Evolutionary conservation across 2,888 invertebrate species (phyloP), one percentile per base, ranked within the genome.

Genomic region (Drosophila maculinotata): DNA sequence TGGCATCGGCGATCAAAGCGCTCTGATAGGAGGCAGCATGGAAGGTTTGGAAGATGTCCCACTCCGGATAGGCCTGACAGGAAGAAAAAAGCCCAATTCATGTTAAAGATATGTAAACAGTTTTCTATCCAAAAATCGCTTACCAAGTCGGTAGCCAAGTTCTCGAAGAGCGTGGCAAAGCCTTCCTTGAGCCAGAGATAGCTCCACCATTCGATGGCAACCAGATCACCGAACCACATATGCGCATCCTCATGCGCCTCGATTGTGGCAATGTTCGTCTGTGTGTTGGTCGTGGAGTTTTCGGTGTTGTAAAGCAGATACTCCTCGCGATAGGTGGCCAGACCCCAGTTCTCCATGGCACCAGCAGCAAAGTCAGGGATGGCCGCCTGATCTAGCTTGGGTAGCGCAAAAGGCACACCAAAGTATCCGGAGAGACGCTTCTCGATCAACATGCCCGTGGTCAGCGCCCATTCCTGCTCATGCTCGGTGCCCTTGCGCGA

Each of bases 271-370:
- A 94, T 92, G 76, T 92, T 88, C 0, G 89, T 89, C 68, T 90
- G 84, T 0, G 89, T 89, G 28, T 60, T 79, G 0, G 76, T 69
- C 2, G 90, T 89, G 0, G 91, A 90, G 3, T 69, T 87, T 3
- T 77, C 60, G 0, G 75, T 59, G 52, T 90, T 89, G 54, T 88
- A 91, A 7, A 91, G 56, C 51, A 91, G 8, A 60, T 89, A 89
- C 51, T 89, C 87, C 71, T 91, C 91, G 1, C 91, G 89, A 49
- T 91, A 91, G 2, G 96, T 96, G 26, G 97, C 95, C 36, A 98
- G 91, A 4, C 98, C 98, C 97, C 98, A 98, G 89, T 98, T 98
- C 89, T 98, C 97, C 97, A 98, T 98, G 31, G 97, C 97, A 15
- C 95, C 95, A 67, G 95, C 95, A 23, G 94, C 93, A 85, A 97